Evolutionary conservation across 2,797 vertebrate genomes (phyloP).

Genomic region (Discoglossus pictus): DNA sequence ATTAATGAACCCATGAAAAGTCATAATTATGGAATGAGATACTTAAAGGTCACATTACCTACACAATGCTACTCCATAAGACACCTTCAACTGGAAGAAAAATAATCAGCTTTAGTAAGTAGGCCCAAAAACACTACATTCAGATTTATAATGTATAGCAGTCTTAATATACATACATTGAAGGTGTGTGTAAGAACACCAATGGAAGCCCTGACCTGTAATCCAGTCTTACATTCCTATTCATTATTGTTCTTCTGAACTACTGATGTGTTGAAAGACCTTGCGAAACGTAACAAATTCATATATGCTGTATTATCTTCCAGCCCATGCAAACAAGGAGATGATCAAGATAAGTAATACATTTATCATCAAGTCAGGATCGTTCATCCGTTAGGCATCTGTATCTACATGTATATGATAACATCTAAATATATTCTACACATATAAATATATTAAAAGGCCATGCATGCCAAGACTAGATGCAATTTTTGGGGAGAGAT

Average conservation of each 20-base stretch:
- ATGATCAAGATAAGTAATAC: conserved; percentile 36
- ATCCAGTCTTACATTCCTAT: conserved; percentile 6
- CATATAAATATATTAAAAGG: conserved; percentile 44
- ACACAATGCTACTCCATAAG: neutral
- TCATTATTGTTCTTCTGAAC: conserved; percentile 11
- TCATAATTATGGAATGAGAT: no score
- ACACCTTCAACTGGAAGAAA: neutral
- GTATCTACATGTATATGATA: conserved; percentile 41
- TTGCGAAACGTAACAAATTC: conserved; percentile 16
- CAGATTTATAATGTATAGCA: conserved; percentile 8
- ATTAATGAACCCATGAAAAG: no score
- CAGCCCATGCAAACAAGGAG: conserved; percentile 42
- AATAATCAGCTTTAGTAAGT: neutral
- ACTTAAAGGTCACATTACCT: no score
- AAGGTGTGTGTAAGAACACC: conserved; percentile 36
- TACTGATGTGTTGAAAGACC: conserved; percentile 33
- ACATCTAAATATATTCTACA: conserved; percentile 46
- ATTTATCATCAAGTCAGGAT: conserved; percentile 13
- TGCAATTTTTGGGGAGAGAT: conserved; percentile 31
- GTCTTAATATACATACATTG: conserved; percentile 11
- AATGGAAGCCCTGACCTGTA: conserved; percentile 36
- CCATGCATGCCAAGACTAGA: conserved; percentile 46
- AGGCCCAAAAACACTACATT: conserved; percentile 12
- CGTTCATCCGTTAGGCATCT: conserved; percentile 9
- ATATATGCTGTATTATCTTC: conserved; percentile 25